phyloP scores from a whole-genome alignment of 2,888 invertebrate species.

The Eumerus sabulonum region DNA sequence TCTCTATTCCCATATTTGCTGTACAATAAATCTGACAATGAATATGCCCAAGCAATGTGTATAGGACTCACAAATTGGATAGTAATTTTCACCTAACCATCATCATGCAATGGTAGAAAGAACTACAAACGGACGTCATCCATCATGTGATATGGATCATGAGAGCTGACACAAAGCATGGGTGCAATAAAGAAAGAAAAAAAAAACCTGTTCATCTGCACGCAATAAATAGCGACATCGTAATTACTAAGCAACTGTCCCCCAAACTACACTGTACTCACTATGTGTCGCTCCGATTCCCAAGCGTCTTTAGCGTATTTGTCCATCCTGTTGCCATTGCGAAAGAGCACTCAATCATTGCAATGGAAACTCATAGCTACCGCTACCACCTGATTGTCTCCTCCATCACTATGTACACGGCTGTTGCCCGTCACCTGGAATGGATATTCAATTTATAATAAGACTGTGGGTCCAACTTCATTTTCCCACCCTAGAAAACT shows the following conservation, averaged over 20 bases:
- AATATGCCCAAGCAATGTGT: no score
- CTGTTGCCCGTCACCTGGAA: conserved; percentile 64
- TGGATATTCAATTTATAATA: conserved; percentile 64
- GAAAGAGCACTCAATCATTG: conserved; percentile 65
- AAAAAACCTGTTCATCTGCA: conserved; percentile 64
- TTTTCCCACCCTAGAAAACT: conserved; percentile 67
- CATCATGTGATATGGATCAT: conserved; percentile 67
- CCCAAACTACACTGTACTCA: neutral
- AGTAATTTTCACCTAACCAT: conserved; percentile 20
- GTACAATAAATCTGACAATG: no score
- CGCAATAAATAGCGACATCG: conserved; percentile 63
- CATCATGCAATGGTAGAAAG: conserved; percentile 40
- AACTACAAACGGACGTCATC: conserved; percentile 64
- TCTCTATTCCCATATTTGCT: no score
- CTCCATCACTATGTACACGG: conserved; percentile 16
- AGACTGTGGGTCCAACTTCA: conserved; percentile 57
- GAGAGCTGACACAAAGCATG: conserved; percentile 39
- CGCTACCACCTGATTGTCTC: conserved; percentile 1
- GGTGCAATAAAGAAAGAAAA: neutral
- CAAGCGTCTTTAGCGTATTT: conserved; percentile 52
- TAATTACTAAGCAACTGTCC: conserved; percentile 53
- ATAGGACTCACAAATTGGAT: neutral
- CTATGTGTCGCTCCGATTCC: conserved; percentile 56
- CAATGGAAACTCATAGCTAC: conserved; percentile 37
- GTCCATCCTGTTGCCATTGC: conserved; percentile 65